Conservation (phyloP, 64 coral and sea anemone species). For the Cladopsammia gracilis region DNA sequence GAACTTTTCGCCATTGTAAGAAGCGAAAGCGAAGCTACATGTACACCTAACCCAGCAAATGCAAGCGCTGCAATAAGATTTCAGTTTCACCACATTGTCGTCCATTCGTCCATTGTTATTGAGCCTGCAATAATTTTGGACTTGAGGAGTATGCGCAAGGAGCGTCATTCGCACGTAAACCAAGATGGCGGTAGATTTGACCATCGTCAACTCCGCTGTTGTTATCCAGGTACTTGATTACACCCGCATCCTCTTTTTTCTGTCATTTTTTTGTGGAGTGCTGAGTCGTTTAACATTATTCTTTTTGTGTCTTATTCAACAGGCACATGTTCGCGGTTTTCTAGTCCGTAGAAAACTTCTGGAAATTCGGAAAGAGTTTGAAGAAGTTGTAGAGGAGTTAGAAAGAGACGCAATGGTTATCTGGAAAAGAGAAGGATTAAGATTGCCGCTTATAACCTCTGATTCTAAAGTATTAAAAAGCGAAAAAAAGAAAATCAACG, state of each 20-base stretch:
- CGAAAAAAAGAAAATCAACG: neutral
- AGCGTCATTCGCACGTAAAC: neutral
- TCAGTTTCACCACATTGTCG: neutral
- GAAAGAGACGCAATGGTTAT: slow-evolving; percentile 33
- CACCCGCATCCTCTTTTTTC: neutral
- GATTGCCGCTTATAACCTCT: neutral
- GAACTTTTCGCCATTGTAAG: neutral
- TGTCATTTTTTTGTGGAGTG: neutral
- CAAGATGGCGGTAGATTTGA: slow-evolving; percentile 85
- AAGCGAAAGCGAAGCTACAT: neutral
- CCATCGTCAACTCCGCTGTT: neutral
- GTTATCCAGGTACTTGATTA: slow-evolving; percentile 54
- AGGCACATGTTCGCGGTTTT: slow-evolving; percentile 64
- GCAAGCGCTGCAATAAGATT: neutral
- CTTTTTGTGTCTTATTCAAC: slow-evolving; percentile 2
- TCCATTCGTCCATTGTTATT: neutral
- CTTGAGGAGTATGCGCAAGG: neutral
- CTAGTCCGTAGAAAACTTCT: slow-evolving; percentile 49
- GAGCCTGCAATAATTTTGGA: neutral
- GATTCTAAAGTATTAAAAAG: neutral
- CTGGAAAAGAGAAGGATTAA: neutral
- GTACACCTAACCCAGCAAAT: neutral
- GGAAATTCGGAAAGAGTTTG: slow-evolving; percentile 76
- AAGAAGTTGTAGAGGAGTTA: slow-evolving; percentile 76
- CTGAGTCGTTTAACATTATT: too few relatives aligned